A percentile compares a stretch with the other conserved stretches of the same genome.
Evolutionary conservation across 2,888 invertebrate species (phyloP).

Genomic region (Nipponacmea schrenckii): DNA sequence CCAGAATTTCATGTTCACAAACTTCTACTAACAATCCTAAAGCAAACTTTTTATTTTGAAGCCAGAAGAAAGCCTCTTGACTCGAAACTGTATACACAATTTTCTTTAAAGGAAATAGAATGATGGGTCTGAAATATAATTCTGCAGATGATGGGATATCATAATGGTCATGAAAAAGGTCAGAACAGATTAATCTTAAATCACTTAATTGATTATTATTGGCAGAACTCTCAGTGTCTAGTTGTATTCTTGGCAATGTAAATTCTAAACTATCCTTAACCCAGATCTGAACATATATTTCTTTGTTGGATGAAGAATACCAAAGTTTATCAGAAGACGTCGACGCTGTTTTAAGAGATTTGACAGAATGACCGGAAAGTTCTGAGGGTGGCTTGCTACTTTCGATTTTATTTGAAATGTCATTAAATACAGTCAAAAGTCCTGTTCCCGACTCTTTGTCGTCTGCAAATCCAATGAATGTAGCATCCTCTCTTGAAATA

Average conservation of each 20-base stretch:
- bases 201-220: neutral
- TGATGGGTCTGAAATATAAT: constrained; percentile 40
- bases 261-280: neutral
- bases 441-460: neutral
- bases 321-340: neutral
- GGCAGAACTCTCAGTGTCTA: neutral
- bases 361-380: neutral
- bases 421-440: constrained; percentile 12
- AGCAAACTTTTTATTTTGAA: constrained; percentile 50
- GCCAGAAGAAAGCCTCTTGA: constrained; percentile 48
- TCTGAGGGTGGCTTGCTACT: neutral
- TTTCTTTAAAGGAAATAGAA: constrained; percentile 46
- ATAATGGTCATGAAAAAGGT: constrained; percentile 49
- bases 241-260: neutral
- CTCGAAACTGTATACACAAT: constrained; percentile 50
- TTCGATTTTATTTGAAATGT: neutral
- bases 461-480: neutral
- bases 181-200: constrained; percentile 29
- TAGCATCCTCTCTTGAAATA: constrained; percentile 40
- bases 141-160: constrained; percentile 36
- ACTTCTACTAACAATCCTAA: constrained; percentile 47
- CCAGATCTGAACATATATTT: neutral
- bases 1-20: constrained; percentile 41
- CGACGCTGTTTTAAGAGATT: neutral
- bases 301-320: neutral